These are phyloP conservation scores for Petrolisthes cinctipes DNA, from an alignment of 2,888 invertebrate species.

Conservation along the genomic window DNA sequence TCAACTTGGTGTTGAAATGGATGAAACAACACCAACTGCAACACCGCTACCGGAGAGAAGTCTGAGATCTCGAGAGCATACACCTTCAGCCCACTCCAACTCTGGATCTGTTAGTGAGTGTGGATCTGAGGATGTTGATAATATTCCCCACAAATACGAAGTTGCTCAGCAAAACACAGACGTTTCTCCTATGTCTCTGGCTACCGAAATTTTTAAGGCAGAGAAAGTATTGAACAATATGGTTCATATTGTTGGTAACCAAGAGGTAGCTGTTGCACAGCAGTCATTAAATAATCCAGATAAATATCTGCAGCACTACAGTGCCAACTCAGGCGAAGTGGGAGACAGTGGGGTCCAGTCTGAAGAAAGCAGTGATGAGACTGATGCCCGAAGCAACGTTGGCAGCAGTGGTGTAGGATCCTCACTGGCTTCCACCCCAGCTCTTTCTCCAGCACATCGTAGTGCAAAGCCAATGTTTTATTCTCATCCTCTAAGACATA, in stretches of 20 bases:
- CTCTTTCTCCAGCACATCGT: slow-evolving; percentile 56
- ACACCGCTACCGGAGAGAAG: slow-evolving; percentile 13
- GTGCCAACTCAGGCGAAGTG: slow-evolving; percentile 28
- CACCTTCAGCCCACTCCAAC: slow-evolving; percentile 19
- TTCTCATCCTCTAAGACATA: slow-evolving; percentile 49
- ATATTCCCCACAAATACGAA: slow-evolving; percentile 53
- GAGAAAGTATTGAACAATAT: slow-evolving; percentile 57
- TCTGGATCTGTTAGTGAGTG: slow-evolving; percentile 47
- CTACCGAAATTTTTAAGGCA: slow-evolving; percentile 60
- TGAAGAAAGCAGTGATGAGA: slow-evolving; percentile 56
- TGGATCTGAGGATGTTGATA: slow-evolving; percentile 58
- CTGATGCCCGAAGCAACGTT: slow-evolving; percentile 44
- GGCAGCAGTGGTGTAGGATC: slow-evolving; percentile 65
- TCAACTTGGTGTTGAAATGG: slow-evolving; percentile 55
- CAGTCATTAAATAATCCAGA: slow-evolving; percentile 48
- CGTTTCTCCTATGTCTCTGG: slow-evolving; percentile 52
- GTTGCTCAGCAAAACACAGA: slow-evolving; percentile 35
- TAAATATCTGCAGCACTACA: slow-evolving; percentile 44
- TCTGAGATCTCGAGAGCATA: slow-evolving; percentile 14
- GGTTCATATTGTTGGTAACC: slow-evolving; percentile 50
- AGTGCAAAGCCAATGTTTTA: slow-evolving; percentile 40
- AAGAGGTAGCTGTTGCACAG: slow-evolving; percentile 25
- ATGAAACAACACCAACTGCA: slow-evolving; percentile 47
- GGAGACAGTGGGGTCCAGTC: slow-evolving; percentile 52
- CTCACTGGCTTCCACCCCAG: slow-evolving; percentile 63